Evolutionary conservation across 2,888 invertebrate species (phyloP).

Genomic region (Drosophila flavopinicola): DNA sequence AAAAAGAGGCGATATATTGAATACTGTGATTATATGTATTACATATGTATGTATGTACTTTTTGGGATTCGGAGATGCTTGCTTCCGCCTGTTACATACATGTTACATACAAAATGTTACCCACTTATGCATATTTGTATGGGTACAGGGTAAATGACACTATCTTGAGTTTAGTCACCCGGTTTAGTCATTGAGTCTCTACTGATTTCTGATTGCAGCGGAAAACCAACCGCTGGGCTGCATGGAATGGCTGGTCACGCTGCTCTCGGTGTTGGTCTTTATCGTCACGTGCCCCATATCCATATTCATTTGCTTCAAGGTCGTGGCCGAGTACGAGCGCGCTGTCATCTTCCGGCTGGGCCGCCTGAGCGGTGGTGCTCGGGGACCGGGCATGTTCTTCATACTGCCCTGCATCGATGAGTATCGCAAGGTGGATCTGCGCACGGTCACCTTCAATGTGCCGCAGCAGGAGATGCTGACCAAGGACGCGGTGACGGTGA

Average conservation of each 20-base stretch:
- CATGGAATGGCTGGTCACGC: constrained; percentile 90
- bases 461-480: constrained; percentile 98
- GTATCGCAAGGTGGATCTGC: constrained; percentile 95
- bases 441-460: constrained; percentile 97
- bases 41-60: no score
- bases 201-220: constrained; percentile 53
- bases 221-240: constrained; percentile 88
- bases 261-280: constrained; percentile 89
- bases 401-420: constrained; percentile 97
- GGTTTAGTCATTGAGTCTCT: not conserved
- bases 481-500: constrained; percentile 97
- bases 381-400: constrained; percentile 95
- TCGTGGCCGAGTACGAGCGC: constrained; percentile 94
- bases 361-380: constrained; percentile 85
- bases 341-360: constrained; percentile 95
- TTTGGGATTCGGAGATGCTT: no score
- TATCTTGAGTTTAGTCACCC: no score
- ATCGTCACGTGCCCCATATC: constrained; percentile 93
- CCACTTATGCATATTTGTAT: no score
- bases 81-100: no score
- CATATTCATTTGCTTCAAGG: constrained; percentile 93
- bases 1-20: no score
- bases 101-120: no score
- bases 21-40: no score
- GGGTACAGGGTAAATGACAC: not conserved